These are phyloP conservation scores for Diploptera punctata DNA, from an alignment of 2,888 invertebrate species.

Conservation along the genomic window DNA sequence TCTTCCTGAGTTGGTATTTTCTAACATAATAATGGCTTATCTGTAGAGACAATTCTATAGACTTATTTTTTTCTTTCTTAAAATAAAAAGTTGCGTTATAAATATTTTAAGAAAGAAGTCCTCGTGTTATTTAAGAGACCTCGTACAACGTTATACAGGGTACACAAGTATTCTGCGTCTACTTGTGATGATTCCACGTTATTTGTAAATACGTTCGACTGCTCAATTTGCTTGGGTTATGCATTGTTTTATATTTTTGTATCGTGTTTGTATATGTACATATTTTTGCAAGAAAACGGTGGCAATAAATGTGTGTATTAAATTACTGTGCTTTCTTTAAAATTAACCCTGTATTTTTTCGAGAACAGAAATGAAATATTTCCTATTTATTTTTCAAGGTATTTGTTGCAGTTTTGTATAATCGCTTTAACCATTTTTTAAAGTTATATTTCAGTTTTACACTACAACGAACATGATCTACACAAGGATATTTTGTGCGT, in stretches of 20 bases:
- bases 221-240: slow-evolving; percentile 21
- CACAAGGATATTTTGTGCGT: no score
- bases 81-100: neutral
- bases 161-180: neutral
- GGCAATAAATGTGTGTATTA: slow-evolving; percentile 42
- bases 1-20: neutral
- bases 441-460: no score
- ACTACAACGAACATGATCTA: no score
- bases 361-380: no score
- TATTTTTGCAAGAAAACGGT: slow-evolving; percentile 44
- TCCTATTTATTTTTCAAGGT: no score
- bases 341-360: no score
- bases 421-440: no score
- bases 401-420: no score
- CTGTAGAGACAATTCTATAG: neutral
- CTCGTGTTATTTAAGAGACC: slow-evolving; percentile 12
- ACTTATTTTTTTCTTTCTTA: neutral
- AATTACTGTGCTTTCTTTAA: no score
- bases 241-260: slow-evolving; percentile 36
- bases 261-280: slow-evolving; percentile 37
- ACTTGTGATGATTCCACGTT: slow-evolving; percentile 22
- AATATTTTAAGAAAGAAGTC: neutral
- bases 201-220: slow-evolving; percentile 2
- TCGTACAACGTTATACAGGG: slow-evolving; percentile 17
- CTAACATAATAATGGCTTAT: neutral